phyloP scores from a whole-genome alignment of 1,140 invertebrate genomes.

The Rhopalosiphum padi region DNA sequence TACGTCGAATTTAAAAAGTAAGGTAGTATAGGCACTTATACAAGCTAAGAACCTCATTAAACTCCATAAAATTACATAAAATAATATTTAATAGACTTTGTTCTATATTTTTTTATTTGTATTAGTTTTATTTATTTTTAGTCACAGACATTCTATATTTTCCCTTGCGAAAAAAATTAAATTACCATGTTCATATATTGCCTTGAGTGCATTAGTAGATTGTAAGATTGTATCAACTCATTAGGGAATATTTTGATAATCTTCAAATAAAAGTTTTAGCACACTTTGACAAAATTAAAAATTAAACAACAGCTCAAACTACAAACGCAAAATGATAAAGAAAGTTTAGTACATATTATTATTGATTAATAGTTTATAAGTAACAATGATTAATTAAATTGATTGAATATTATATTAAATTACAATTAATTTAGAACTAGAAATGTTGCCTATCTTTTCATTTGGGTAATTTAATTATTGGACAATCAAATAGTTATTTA shows the following conservation, averaged over 20 bases:
- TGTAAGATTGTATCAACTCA: conserved; percentile 21
- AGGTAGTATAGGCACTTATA: neutral
- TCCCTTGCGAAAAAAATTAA: neutral
- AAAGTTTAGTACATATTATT: neutral
- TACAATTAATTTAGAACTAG: neutral
- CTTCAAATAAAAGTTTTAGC: neutral
- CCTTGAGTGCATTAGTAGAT: conserved; percentile 25
- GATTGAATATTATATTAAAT: neutral
- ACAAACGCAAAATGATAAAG: neutral
- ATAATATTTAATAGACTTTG: neutral
- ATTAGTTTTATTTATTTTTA: neutral
- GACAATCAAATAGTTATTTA: neutral
- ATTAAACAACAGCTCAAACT: neutral
- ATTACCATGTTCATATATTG: neutral
- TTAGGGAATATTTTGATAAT: conserved; percentile 20
- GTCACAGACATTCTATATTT: neutral
- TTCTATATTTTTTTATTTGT: neutral
- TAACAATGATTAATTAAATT: neutral
- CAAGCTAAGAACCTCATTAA: neutral
- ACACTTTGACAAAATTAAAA: neutral
- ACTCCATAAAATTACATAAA: neutral
- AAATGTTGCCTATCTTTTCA: neutral
- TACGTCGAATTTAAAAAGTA: neutral
- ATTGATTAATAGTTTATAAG: neutral
- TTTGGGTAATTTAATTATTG: neutral